phyloP scores from a whole-genome alignment of 2,797 vertebrate species.

The Scleropages formosus region DNA sequence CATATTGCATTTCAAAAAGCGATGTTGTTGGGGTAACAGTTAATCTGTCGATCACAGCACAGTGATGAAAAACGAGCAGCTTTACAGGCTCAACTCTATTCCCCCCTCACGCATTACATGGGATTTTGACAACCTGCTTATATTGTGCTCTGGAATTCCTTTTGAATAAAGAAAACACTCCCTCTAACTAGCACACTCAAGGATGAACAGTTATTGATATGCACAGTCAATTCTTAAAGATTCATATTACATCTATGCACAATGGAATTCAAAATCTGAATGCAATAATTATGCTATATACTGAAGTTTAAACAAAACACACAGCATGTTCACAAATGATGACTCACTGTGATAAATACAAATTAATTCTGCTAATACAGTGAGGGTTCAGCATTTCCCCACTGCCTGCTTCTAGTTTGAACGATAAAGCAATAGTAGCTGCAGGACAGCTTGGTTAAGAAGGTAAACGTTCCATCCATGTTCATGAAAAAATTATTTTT shows the following conservation, averaged over 20 bases:
- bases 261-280: too few species aligned
- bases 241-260: too few species aligned
- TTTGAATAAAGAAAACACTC: conserved; percentile 8
- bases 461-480: too few species aligned
- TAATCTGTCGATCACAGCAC: conserved; percentile 18
- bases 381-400: too few species aligned
- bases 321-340: too few species aligned
- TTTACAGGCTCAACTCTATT: neutral
- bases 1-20: conserved; percentile 1
- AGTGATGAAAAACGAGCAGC: conserved; percentile 2
- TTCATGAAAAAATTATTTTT: too few species aligned
- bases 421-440: too few species aligned
- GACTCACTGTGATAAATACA: too few species aligned
- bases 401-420: too few species aligned
- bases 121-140: conserved; percentile 8
- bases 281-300: too few species aligned
- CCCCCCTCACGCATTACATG: conserved; percentile 7
- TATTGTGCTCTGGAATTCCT: conserved; percentile 16
- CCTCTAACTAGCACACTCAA: neutral
- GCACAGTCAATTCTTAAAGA: conserved; percentile 11
- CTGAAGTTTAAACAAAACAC: conserved; percentile 3
- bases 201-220: neutral
- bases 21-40: conserved; percentile 13
- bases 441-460: too few species aligned
- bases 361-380: too few species aligned